Evolutionary conservation across 2,888 invertebrate genomes (phyloP).

Genomic region (Campoplex capitator): DNA sequence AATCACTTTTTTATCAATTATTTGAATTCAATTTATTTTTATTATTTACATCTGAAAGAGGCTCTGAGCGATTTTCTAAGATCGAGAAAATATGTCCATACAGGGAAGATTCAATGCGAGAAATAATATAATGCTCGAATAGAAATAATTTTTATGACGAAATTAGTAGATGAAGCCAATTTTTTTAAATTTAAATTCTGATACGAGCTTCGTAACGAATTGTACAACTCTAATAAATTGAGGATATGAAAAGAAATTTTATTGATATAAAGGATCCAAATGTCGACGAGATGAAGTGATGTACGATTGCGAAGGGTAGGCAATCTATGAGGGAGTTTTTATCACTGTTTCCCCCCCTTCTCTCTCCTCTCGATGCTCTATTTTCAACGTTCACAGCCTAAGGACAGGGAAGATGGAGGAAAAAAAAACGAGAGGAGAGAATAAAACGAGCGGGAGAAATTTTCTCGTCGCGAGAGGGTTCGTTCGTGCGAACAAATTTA

Average conservation of each 20-base stretch:
- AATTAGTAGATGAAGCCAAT: background rate
- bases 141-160: background rate
- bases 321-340: constrained; percentile 45
- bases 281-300: constrained; percentile 27
- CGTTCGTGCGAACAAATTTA: constrained; percentile 68
- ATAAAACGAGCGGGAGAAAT: constrained; percentile 1
- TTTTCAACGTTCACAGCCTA: constrained; percentile 47
- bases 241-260: background rate
- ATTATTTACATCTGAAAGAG: background rate
- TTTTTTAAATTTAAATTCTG: background rate
- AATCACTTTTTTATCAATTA: background rate
- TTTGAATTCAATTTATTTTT: background rate
- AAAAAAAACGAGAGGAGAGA: background rate
- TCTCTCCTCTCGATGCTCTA: constrained; percentile 29
- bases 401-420: constrained; percentile 4
- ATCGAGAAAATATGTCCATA: background rate
- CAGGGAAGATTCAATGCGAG: background rate
- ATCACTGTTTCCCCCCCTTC: constrained; percentile 1
- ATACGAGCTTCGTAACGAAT: background rate
- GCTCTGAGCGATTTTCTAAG: no score
- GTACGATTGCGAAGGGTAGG: constrained; percentile 5
- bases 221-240: background rate
- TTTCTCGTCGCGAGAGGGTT: constrained; percentile 48
- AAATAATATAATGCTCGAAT: background rate
- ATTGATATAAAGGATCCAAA: constrained; percentile 35